These are phyloP conservation scores for Drosophila prosaltans DNA, from an alignment of 1,140 invertebrate genomes.

Conservation along the genomic window DNA sequence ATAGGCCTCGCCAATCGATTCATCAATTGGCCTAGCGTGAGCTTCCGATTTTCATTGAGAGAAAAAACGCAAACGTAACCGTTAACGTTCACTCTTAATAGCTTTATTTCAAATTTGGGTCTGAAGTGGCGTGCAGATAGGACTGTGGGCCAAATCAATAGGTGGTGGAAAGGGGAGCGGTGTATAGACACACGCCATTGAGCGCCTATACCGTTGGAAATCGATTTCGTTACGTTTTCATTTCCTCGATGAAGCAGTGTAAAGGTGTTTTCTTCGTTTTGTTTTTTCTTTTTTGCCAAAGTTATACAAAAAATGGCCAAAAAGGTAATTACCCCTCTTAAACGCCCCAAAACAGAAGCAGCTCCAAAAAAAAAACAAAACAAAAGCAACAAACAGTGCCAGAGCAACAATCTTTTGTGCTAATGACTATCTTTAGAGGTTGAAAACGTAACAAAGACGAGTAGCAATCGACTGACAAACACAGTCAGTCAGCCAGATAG, in stretches of 20 bases:
- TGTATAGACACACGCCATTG: conserved; percentile 66
- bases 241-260: conserved; percentile 69
- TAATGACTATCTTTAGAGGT: conserved; percentile 73
- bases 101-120: conserved; percentile 60
- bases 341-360: conserved; percentile 67
- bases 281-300: conserved; percentile 24
- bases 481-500: conserved; percentile 46
- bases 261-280: conserved; percentile 25
- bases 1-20: conserved; percentile 47
- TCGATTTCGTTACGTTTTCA: conserved; percentile 80
- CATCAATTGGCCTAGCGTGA: conserved; percentile 42
- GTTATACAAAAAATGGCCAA: conserved; percentile 46
- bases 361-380: conserved; percentile 25
- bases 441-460: conserved; percentile 61
- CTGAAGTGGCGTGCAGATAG: conserved; percentile 17
- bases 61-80: conserved; percentile 51
- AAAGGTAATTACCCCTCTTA: conserved; percentile 75
- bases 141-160: not conserved
- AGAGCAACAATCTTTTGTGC: conserved; percentile 64
- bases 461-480: conserved; percentile 61
- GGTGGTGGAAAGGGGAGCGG: conserved; percentile 22
- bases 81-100: conserved; percentile 65
- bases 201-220: conserved; percentile 66
- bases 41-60: conserved; percentile 38
- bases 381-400: conserved; percentile 2